A percentile compares a stretch with the other conserved stretches of the same genome.
phyloP scores from a whole-genome alignment of 2,797 vertebrate species.

The Typhlichthys eigenmanni region DNA sequence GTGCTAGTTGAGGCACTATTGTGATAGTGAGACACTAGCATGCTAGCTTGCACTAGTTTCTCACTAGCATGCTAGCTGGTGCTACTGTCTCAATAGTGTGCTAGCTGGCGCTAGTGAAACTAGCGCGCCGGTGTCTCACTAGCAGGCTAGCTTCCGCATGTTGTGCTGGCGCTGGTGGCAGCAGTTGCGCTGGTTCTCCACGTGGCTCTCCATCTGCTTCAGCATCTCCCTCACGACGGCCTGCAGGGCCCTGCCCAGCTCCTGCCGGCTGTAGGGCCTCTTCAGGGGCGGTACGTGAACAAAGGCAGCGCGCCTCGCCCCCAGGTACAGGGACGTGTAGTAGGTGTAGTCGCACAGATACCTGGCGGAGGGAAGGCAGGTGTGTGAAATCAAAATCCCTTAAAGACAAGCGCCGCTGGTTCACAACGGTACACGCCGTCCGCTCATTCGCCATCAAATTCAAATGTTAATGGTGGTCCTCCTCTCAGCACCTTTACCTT shows the following conservation, averaged over 20 bases:
- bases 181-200: conserved; percentile 44
- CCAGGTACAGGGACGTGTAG: conserved; percentile 90
- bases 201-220: conserved; percentile 67
- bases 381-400: too few relatives aligned
- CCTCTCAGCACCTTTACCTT: too few relatives aligned
- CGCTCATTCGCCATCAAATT: too few relatives aligned
- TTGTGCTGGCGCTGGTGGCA: conserved; percentile 51
- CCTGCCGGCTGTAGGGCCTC: conserved; percentile 85
- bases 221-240: conserved; percentile 87
- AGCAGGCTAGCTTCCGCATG: conserved; percentile 18
- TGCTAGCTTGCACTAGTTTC: conserved; percentile 16
- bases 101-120: not conserved
- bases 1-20: not conserved
- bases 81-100: too few relatives aligned
- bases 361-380: conserved; percentile 60
- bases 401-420: too few relatives aligned
- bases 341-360: conserved; percentile 98
- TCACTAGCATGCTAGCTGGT: too few relatives aligned
- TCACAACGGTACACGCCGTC: too few relatives aligned
- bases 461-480: too few relatives aligned
- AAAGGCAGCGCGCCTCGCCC: conserved; percentile 84
- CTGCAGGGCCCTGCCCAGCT: conserved; percentile 86
- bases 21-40: too few relatives aligned
- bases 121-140: conserved; percentile 3
- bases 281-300: conserved; percentile 91